Conservation (phyloP, 2,888 invertebrate genomes). For the Cryptocheilus praepositus region DNA sequence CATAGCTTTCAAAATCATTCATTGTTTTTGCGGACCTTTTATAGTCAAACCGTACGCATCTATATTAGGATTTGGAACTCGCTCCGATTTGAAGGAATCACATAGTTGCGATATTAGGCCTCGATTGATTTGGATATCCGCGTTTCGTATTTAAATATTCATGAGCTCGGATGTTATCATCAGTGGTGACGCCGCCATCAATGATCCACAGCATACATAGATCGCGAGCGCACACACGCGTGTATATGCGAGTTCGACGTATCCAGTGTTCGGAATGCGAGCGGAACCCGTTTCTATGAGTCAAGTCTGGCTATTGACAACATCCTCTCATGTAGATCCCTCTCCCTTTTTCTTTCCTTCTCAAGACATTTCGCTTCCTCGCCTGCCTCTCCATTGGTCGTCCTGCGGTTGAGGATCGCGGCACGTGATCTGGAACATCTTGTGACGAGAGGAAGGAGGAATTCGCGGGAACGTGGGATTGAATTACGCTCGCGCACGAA, state of each 20-base stretch:
- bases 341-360: conserved; percentile 6
- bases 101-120: no score
- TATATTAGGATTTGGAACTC: no score
- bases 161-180: no score
- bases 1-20: no score
- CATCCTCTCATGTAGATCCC: conserved; percentile 33
- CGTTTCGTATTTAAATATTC: no score
- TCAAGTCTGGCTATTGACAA: conserved; percentile 66
- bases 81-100: no score
- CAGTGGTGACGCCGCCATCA: no score
- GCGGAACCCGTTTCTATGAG: conserved; percentile 70
- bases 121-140: no score
- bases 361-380: conserved; percentile 4
- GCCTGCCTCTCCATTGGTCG: conserved; percentile 21
- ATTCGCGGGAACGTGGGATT: conserved; percentile 46
- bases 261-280: conserved; percentile 64
- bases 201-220: not conserved
- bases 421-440: conserved; percentile 53
- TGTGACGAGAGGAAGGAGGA: conserved; percentile 21
- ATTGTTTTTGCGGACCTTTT: no score
- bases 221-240: conserved; percentile 4
- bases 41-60: no score
- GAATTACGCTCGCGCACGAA: conserved; percentile 23
- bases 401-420: conserved; percentile 53
- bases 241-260: conserved; percentile 23